Conservation (phyloP, 2,113 vertebrate species). For the Romanogobio albipinnatus region DNA sequence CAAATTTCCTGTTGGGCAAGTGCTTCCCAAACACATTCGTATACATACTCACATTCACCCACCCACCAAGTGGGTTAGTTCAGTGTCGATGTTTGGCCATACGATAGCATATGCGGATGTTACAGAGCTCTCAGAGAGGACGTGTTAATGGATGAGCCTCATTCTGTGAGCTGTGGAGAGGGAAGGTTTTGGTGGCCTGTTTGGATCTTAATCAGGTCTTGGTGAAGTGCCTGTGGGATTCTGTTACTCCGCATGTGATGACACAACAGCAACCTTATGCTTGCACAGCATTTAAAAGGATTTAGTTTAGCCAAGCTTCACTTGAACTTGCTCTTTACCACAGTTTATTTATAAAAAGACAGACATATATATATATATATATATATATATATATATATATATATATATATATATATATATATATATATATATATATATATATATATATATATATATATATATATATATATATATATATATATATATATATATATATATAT, state of each 20-base stretch:
- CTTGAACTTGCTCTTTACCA: slow-evolving; percentile 18
- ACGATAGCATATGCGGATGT: slow-evolving; percentile 64
- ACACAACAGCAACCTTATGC: slow-evolving; percentile 42
- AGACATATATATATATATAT: neutral
- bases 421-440: too few relatives aligned
- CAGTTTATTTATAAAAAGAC: neutral
- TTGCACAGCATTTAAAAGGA: slow-evolving; percentile 1
- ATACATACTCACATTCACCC: neutral
- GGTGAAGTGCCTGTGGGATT: slow-evolving; percentile 32
- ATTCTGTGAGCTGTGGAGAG: slow-evolving; percentile 37
- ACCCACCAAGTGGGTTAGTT: slow-evolving; percentile 4
- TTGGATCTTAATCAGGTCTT: slow-evolving; percentile 21
- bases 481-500: too few relatives aligned
- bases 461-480: too few relatives aligned
- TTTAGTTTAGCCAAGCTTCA: neutral
- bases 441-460: too few relatives aligned
- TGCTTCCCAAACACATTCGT: slow-evolving; percentile 10
- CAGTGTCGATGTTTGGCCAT: slow-evolving; percentile 41
- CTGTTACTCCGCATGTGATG: slow-evolving; percentile 46
- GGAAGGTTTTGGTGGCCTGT: slow-evolving; percentile 46
- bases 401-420: too few relatives aligned
- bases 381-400: too few relatives aligned
- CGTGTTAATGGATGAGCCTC: slow-evolving; percentile 58
- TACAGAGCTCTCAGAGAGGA: slow-evolving; percentile 61
- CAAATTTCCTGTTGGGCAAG: slow-evolving; percentile 33